A percentile compares a stretch with the other conserved stretches of the same genome.
phyloP scores from a whole-genome alignment of 2,888 invertebrate genomes.

The Noctua comes region DNA sequence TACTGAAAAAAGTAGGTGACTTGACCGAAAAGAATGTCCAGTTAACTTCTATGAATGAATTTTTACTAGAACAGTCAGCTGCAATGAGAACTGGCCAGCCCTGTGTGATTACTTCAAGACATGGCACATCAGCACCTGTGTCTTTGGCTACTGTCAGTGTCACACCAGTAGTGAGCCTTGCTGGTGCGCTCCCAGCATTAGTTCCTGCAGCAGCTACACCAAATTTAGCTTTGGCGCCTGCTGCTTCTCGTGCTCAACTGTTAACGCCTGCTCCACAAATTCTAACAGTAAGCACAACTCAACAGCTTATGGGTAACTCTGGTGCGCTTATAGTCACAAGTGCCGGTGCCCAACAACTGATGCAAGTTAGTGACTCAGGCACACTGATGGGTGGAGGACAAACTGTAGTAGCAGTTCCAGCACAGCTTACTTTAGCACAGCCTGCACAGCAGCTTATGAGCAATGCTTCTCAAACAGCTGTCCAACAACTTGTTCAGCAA shows the following conservation, averaged over 20 bases:
- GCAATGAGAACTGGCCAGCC: slow-evolving; percentile 84
- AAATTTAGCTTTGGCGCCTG: slow-evolving; percentile 84
- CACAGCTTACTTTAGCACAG: slow-evolving; percentile 85
- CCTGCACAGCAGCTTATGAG: slow-evolving; percentile 85
- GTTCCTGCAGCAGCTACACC: slow-evolving; percentile 85
- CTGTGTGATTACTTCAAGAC: slow-evolving; percentile 87
- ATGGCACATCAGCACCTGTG: slow-evolving; percentile 87
- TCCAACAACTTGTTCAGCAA: slow-evolving; percentile 86
- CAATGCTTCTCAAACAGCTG: slow-evolving; percentile 83
- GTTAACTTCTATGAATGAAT: slow-evolving; percentile 88
- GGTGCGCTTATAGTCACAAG: slow-evolving; percentile 88
- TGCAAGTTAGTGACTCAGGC: slow-evolving; percentile 89
- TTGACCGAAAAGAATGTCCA: slow-evolving; percentile 87
- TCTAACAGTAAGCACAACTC: slow-evolving; percentile 87
- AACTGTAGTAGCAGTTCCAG: slow-evolving; percentile 88
- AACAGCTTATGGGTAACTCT: slow-evolving; percentile 87
- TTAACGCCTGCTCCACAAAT: slow-evolving; percentile 87
- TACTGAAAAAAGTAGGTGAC: slow-evolving; percentile 85
- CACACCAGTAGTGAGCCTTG: slow-evolving; percentile 86
- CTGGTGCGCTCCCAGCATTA: slow-evolving; percentile 84
- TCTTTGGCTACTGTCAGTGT: slow-evolving; percentile 88
- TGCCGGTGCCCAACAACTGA: slow-evolving; percentile 87
- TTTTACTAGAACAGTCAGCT: slow-evolving; percentile 85
- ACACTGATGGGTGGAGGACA: slow-evolving; percentile 88
- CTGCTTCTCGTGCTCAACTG: slow-evolving; percentile 86